Evolutionary conservation across 2,888 invertebrate genomes (phyloP), one percentile per base, ranked within the genome.

Genomic region (Drosophila kuntzei): DNA sequence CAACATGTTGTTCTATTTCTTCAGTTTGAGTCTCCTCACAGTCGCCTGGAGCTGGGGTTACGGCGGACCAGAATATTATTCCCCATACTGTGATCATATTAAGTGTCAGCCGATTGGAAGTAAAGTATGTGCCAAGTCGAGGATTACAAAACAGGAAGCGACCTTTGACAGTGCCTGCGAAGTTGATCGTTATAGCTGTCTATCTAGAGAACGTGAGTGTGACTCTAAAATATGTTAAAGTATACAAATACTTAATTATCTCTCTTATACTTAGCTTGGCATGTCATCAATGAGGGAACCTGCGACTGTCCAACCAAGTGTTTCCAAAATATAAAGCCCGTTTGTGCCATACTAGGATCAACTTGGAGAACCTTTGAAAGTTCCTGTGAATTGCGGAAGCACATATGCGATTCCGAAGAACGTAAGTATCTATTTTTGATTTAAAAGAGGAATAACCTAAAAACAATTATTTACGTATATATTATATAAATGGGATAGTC

Each of bases 131-230:
- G 76, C 76, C 0, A 44, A 20, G 20, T 27, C 22, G 5, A 29
- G 16, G 0, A 27, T 18, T 0, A 9, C 49, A 0, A 60, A 63
- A 2, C 59, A 71, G 44, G 41, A 25, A 0, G 55, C 44, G 14
- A 77, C 73, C n/a, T 76, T 76, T 12, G 47, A 58, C 9, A 73
- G 46, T 32, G 18, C 29, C 14, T 76, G 76, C 43, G 78, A 66
- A n/a, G 54, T 63, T 4, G 4, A 73, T 11, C 74, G 65, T 3
- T 63, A 50, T 11, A 78, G 16, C n/a, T 76, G 78, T n/a, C 29
- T 53, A 9, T 44, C 59, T 12, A 27, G 43, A 3, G 49, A 65
- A 37, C 14, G 76, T 76, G 22, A 37, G 60, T 60, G 3, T 1
- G 3, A 2, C 0, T 0, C 2, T 3, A 8, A n/a, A 11, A 22